These are phyloP conservation scores for Busseola fusca DNA, from an alignment of 2,888 invertebrate genomes.

Conservation along the genomic window DNA sequence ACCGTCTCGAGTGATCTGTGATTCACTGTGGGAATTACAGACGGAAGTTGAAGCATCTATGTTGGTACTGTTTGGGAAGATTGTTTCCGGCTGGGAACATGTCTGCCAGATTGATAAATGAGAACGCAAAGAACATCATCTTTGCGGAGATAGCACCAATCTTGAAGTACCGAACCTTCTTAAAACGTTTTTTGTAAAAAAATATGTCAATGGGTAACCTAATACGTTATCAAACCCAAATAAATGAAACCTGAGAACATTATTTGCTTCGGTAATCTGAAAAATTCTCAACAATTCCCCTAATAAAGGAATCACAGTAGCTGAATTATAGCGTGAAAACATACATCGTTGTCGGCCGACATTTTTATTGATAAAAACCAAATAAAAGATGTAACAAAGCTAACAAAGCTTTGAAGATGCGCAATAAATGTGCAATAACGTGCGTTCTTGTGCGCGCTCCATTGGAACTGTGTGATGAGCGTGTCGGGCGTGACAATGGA, in stretches of 20 bases:
- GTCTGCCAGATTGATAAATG: background rate
- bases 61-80: background rate
- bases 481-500: conserved; percentile 84
- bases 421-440: conserved; percentile 88
- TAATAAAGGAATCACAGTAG: conserved; percentile 75
- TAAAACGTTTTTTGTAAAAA: background rate
- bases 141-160: background rate
- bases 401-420: conserved; percentile 87
- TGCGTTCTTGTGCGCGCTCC: conserved; percentile 76
- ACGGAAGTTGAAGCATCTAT: conserved; percentile 23
- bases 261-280: conserved; percentile 58
- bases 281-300: conserved; percentile 59
- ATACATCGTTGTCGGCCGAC: conserved; percentile 82
- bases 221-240: conserved; percentile 7
- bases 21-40: conserved; percentile 57
- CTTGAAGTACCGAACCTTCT: background rate
- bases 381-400: conserved; percentile 80
- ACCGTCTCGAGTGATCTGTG: conserved; percentile 70
- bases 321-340: conserved; percentile 85
- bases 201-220: conserved; percentile 29
- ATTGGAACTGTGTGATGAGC: conserved; percentile 76
- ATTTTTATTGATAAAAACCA: conserved; percentile 82
- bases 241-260: conserved; percentile 61
- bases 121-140: background rate
- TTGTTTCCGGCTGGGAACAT: conserved; percentile 6